phyloP scores from a whole-genome alignment of 2,888 invertebrate species.

The Ctena decussata region DNA sequence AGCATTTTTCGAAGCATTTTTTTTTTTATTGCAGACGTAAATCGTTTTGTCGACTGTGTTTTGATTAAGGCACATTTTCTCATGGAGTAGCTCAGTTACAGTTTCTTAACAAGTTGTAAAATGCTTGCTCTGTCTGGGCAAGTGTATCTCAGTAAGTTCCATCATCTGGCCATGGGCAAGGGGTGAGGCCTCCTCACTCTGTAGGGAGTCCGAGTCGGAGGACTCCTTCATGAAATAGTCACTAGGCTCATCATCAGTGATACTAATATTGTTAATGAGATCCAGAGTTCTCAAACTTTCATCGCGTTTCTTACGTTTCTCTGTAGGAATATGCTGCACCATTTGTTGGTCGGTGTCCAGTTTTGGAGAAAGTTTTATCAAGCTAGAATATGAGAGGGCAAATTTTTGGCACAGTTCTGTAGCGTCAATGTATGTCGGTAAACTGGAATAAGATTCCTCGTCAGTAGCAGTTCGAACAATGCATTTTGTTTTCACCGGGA shows the following conservation, averaged over 20 bases:
- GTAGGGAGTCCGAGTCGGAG: slow-evolving; percentile 73
- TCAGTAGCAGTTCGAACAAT: slow-evolving; percentile 54
- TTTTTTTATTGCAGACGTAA: no score
- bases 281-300: slow-evolving; percentile 76
- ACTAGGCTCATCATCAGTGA: slow-evolving; percentile 75
- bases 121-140: slow-evolving; percentile 25
- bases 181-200: slow-evolving; percentile 65
- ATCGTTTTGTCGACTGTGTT: no score
- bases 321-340: slow-evolving; percentile 77
- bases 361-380: slow-evolving; percentile 80
- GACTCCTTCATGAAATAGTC: slow-evolving; percentile 70
- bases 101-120: slow-evolving; percentile 1
- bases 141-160: slow-evolving; percentile 68
- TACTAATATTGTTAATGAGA: slow-evolving; percentile 78
- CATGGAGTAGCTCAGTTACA: no score
- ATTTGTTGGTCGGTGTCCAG: slow-evolving; percentile 75
- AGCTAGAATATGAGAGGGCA: slow-evolving; percentile 69
- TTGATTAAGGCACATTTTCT: no score
- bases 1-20: no score
- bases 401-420: slow-evolving; percentile 75
- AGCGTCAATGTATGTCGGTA: slow-evolving; percentile 75
- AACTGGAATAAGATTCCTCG: slow-evolving; percentile 68
- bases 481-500: slow-evolving; percentile 67
- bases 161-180: slow-evolving; percentile 68
- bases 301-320: slow-evolving; percentile 66